Percentiles rank a stretch among this genome's conserved stretches.
These are phyloP conservation scores for Scatophagus argus DNA, from an alignment of 2,113 vertebrate genomes.

Conservation along the genomic window DNA sequence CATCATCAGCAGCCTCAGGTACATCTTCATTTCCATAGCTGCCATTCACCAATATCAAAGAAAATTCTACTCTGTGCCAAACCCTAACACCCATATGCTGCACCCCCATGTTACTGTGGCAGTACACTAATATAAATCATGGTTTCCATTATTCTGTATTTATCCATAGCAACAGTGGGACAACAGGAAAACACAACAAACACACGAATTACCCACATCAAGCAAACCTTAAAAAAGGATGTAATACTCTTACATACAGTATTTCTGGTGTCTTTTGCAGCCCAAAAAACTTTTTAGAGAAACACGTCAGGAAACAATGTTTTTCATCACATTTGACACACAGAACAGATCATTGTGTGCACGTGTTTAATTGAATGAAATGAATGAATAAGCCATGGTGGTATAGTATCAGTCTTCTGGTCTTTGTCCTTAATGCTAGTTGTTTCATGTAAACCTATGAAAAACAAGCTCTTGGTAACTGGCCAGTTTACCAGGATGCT, in stretches of 20 bases:
- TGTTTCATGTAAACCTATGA: slow-evolving; percentile 2
- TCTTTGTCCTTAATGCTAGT: too few relatives aligned
- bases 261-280: not conserved
- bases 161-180: not conserved
- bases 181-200: not conserved
- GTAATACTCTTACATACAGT: not conserved
- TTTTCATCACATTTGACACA: not conserved
- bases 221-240: not conserved
- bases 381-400: not conserved
- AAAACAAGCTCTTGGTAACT: not conserved
- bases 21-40: not conserved
- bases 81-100: too few relatives aligned
- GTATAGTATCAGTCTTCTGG: too few relatives aligned
- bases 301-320: not conserved
- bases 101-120: too few relatives aligned
- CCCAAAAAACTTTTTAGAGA: not conserved
- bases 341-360: not conserved
- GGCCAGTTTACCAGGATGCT: not conserved
- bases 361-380: not conserved
- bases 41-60: not conserved
- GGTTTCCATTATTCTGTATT: not conserved
- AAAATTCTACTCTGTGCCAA: not conserved
- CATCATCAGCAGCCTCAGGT: not conserved
- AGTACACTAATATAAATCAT: not conserved
- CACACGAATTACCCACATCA: not conserved